A percentile compares a stretch with the other conserved stretches of the same genome.
These are phyloP conservation scores for Oncorhynchus tshawytscha DNA, from an alignment of 2,113 vertebrate species.

Conservation along the genomic window DNA sequence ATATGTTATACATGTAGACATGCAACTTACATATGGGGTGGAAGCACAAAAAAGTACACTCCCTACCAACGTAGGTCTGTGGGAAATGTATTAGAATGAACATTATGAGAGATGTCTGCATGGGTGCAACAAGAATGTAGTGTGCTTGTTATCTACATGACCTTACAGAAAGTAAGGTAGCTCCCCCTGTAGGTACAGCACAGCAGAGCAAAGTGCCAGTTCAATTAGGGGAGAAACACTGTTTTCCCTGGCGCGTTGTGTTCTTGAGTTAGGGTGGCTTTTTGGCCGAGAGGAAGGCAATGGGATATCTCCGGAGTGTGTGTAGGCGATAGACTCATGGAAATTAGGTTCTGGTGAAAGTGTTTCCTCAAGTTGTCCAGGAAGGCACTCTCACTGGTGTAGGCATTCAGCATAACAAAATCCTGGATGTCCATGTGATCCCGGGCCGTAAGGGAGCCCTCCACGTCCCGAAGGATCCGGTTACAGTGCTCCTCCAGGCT, in stretches of 20 bases:
- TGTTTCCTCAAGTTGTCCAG: constrained; percentile 91
- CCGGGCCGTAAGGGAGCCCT: constrained; percentile 86
- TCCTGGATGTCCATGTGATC: constrained; percentile 95
- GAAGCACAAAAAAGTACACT: constrained; percentile 95
- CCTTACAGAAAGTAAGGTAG: not conserved
- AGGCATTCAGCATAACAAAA: constrained; percentile 88
- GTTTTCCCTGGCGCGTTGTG: not conserved
- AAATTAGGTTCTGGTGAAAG: constrained; percentile 93
- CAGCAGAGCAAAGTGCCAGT: constrained; percentile 39
- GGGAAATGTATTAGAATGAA: not conserved
- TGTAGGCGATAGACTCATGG: constrained; percentile 71
- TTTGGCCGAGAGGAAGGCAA: not conserved
- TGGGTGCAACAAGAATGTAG: constrained; percentile 9
- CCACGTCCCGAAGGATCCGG: constrained; percentile 81
- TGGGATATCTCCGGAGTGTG: not conserved
- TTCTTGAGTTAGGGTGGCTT: constrained; percentile 29
- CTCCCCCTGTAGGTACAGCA: constrained; percentile 26
- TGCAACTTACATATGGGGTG: constrained; percentile 88
- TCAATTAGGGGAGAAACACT: constrained; percentile 24
- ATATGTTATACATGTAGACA: not conserved
- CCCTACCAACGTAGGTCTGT: constrained; percentile 95
- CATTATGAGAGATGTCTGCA: constrained; percentile 15
- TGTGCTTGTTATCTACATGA: constrained; percentile 39
- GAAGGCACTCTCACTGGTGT: constrained; percentile 90
- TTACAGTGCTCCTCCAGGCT: constrained; percentile 78